A percentile compares a stretch with the other conserved stretches of the same genome.
Conservation (phyloP, 2,888 invertebrate species). For the Crepidodera aurea region DNA sequence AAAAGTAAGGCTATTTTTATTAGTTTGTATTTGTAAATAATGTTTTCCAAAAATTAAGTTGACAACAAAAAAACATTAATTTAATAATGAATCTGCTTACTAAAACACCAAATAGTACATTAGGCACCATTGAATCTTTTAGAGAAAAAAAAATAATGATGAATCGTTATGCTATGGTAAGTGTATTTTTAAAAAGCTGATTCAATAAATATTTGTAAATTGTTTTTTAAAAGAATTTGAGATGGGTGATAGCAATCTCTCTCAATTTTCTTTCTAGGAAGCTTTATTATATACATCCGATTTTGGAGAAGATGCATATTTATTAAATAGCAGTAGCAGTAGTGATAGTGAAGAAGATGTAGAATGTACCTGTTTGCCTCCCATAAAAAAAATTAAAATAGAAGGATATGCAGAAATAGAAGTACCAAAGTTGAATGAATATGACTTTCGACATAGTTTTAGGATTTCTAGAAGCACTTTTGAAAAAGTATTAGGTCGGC, state of each 20-base stretch:
- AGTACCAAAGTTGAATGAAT: constrained; percentile 25
- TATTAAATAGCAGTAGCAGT: constrained; percentile 35
- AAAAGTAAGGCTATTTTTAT: no score
- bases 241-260: no score
- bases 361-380: constrained; percentile 27
- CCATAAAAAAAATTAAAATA: not conserved
- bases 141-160: no score
- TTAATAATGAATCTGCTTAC: no score
- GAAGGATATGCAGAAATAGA: constrained; percentile 32
- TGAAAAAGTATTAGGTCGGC: constrained; percentile 28
- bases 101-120: no score
- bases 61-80: no score
- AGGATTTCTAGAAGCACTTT: constrained; percentile 35
- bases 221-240: no score
- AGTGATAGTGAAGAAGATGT: constrained; percentile 30
- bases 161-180: not conserved
- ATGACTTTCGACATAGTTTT: constrained; percentile 33
- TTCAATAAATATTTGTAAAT: no score
- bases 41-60: no score
- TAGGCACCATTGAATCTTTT: no score
- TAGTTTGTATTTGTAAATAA: no score
- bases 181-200: not conserved
- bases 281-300: constrained; percentile 35
- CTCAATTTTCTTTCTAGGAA: constrained; percentile 22
- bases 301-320: constrained; percentile 32